These are phyloP conservation scores for Trissolcus japonicus DNA, from an alignment of 2,888 invertebrate genomes.

Conservation along the genomic window DNA sequence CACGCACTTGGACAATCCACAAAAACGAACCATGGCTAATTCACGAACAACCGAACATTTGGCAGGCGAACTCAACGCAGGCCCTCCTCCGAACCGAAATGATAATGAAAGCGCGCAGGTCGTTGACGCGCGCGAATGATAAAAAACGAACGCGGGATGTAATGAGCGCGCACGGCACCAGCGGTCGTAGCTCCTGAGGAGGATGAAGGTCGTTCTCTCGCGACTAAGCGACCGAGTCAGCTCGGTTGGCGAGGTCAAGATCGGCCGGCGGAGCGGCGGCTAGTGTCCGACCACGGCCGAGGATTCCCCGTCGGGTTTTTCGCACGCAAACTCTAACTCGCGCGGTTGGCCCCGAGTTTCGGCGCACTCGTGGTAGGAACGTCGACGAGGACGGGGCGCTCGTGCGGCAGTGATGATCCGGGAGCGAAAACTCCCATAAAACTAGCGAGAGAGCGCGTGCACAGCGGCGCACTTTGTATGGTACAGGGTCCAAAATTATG, in stretches of 20 bases:
- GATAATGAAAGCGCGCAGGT: conserved; percentile 1
- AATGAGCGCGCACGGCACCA: conserved; percentile 3
- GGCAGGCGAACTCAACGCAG: neutral
- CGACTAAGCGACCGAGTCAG: conserved; percentile 44
- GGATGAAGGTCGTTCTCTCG: conserved; percentile 51
- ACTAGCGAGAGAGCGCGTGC: neutral
- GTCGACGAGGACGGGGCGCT: conserved; percentile 30
- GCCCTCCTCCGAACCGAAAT: neutral
- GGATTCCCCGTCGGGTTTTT: conserved; percentile 21
- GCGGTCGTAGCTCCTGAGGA: conserved; percentile 27
- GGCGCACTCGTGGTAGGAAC: conserved; percentile 26
- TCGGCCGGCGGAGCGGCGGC: conserved; percentile 49
- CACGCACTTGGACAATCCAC: conserved; percentile 47
- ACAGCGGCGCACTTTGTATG: neutral
- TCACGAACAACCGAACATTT: conserved; percentile 10
- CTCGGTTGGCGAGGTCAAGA: conserved; percentile 55
- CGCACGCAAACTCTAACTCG: conserved; percentile 11
- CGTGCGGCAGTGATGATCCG: conserved; percentile 32
- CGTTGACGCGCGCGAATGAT: too few relatives aligned
- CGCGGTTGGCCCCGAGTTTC: neutral
- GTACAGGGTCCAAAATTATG: conserved; percentile 3
- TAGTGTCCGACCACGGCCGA: conserved; percentile 26
- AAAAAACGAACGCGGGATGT: neutral
- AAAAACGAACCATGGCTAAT: conserved; percentile 26
- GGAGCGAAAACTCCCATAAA: conserved; percentile 1